phyloP scores from a whole-genome alignment of 2,797 vertebrate species.

The Gallinago nigripennis region DNA sequence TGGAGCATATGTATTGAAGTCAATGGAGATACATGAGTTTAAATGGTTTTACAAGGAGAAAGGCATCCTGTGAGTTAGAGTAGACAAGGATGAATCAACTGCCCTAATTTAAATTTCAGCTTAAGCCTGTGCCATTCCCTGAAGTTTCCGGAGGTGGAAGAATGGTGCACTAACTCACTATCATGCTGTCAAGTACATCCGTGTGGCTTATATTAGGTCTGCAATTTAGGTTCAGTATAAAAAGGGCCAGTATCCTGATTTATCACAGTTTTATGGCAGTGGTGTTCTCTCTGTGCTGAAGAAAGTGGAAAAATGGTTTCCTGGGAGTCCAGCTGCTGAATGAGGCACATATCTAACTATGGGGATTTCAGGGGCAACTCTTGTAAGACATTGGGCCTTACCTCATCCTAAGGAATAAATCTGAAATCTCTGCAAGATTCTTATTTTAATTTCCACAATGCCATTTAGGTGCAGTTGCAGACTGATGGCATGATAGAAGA shows the following conservation, averaged over 20 bases:
- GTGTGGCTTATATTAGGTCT: background rate
- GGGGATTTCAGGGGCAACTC: background rate
- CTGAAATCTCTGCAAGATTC: background rate
- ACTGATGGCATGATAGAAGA: background rate
- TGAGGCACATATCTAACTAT: background rate
- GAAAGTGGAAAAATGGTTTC: background rate
- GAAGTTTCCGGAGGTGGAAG: background rate
- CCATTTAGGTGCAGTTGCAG: background rate
- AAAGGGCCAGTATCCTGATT: background rate
- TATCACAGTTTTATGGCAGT: background rate
- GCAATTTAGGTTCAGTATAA: background rate
- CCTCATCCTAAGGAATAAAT: fast-evolving
- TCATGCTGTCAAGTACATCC: background rate
- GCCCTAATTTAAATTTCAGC: background rate
- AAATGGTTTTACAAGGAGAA: background rate
- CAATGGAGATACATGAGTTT: background rate
- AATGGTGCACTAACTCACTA: background rate
- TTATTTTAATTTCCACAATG: background rate
- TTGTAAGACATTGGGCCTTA: background rate
- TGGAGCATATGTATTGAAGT: background rate
- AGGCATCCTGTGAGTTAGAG: background rate
- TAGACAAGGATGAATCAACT: background rate
- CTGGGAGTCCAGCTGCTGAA: background rate
- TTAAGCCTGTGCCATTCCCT: background rate
- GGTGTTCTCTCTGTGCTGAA: background rate